These are phyloP conservation scores for Hypomesus transpacificus DNA, from an alignment of 2,113 vertebrate genomes.

Conservation along the genomic window DNA sequence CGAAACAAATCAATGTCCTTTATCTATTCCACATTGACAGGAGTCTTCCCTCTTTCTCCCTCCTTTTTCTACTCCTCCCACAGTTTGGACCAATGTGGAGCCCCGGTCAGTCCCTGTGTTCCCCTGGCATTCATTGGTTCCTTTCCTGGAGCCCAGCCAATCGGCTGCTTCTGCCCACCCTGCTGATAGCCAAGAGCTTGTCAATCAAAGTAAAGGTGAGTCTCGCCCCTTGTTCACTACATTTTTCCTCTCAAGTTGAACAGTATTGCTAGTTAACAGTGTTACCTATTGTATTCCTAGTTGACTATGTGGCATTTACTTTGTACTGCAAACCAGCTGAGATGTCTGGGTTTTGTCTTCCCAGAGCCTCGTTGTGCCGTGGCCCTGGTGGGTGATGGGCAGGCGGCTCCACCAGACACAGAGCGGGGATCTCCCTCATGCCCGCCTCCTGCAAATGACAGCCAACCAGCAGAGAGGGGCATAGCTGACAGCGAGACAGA, in stretches of 20 bases:
- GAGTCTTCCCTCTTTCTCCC: not conserved
- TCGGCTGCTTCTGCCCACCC: constrained; percentile 80
- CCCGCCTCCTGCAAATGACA: constrained; percentile 68
- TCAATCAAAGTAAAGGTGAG: constrained; percentile 86
- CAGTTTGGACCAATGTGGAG: constrained; percentile 95
- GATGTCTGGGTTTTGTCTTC: not conserved
- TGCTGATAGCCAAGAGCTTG: constrained; percentile 81
- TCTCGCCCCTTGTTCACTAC: constrained; percentile 1
- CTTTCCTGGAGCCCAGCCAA: constrained; percentile 90
- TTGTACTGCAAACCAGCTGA: not conserved
- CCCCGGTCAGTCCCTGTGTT: constrained; percentile 90
- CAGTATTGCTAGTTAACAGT: no score
- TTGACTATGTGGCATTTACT: no score
- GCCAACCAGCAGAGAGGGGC: constrained; percentile 69
- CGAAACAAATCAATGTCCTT: no score
- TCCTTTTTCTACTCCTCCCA: constrained; percentile 9
- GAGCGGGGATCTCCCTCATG: constrained; percentile 68
- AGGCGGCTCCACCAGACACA: constrained; percentile 59
- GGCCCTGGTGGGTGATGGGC: constrained; percentile 68
- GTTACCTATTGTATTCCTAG: no score
- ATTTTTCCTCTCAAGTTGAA: no score
- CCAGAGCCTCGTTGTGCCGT: constrained; percentile 70
- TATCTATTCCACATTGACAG: no score
- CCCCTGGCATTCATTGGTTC: constrained; percentile 91
- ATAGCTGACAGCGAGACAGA: constrained; percentile 86